phyloP scores from a whole-genome alignment of 1,140 invertebrate species.

The Saxidomus purpurata region DNA sequence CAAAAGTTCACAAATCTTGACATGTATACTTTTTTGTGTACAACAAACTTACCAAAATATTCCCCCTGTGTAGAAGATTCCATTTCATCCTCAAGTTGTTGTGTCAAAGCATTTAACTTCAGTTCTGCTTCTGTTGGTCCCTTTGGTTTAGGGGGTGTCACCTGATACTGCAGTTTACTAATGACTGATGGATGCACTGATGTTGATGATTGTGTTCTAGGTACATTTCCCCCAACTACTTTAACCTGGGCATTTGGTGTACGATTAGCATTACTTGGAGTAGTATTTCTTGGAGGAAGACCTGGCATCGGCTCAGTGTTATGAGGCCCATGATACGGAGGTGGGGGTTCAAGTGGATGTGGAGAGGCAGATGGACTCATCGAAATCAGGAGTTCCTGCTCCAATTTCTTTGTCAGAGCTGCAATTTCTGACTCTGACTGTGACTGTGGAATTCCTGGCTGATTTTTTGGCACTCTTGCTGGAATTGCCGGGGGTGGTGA shows the following conservation, averaged over 20 bases:
- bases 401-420: slow-evolving; percentile 86
- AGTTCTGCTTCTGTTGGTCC: slow-evolving; percentile 86
- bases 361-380: slow-evolving; percentile 68
- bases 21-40: not conserved
- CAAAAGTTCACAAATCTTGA: too few species aligned
- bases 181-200: slow-evolving; percentile 57
- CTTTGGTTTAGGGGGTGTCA: slow-evolving; percentile 90
- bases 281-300: slow-evolving; percentile 69
- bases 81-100: slow-evolving; percentile 89
- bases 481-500: slow-evolving; percentile 79
- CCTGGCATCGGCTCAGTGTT: slow-evolving; percentile 82
- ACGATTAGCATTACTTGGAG: slow-evolving; percentile 3
- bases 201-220: slow-evolving; percentile 70
- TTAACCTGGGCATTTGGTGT: not conserved
- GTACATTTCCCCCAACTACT: slow-evolving; percentile 26
- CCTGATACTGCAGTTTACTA: slow-evolving; percentile 94
- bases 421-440: slow-evolving; percentile 87
- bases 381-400: slow-evolving; percentile 82
- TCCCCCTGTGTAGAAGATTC: slow-evolving; percentile 97
- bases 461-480: slow-evolving; percentile 83
- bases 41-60: slow-evolving; percentile 94
- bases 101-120: slow-evolving; percentile 86
- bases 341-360: slow-evolving; percentile 79
- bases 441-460: slow-evolving; percentile 90
- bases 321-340: slow-evolving; percentile 85